These are phyloP conservation scores for Chrysaora quinquecirrha DNA, from an alignment of 30 jellyfish, hydroid and myxozoan species.

Conservation along the genomic window DNA sequence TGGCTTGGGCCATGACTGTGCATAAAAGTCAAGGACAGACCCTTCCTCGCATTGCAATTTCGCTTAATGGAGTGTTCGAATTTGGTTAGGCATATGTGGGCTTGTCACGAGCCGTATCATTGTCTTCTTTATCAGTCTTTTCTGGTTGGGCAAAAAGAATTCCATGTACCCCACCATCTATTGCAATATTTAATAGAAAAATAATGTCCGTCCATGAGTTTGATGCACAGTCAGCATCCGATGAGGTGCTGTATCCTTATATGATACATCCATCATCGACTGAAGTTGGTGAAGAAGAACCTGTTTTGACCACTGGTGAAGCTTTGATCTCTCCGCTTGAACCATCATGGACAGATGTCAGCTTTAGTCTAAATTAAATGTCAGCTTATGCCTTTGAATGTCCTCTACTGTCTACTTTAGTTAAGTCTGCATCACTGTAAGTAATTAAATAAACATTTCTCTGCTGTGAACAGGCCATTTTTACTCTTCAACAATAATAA, in stretches of 20 bases:
- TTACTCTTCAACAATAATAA: too few species aligned
- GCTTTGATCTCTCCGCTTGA: too few species aligned
- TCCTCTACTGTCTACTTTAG: too few species aligned
- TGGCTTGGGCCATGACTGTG: conserved; percentile 6
- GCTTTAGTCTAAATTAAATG: too few species aligned
- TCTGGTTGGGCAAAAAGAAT: not conserved
- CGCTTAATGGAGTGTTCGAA: not conserved
- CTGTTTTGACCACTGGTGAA: too few species aligned
- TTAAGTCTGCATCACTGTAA: too few species aligned
- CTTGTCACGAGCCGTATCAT: not conserved
- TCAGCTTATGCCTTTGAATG: too few species aligned
- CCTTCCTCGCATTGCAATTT: not conserved
- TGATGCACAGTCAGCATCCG: not conserved
- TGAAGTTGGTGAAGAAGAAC: not conserved
- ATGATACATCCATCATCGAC: too few species aligned
- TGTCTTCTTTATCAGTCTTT: not conserved
- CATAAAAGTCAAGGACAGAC: conserved; percentile 24
- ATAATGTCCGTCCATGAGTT: not conserved
- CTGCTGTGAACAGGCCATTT: too few species aligned
- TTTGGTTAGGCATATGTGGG: not conserved
- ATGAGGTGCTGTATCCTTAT: too few species aligned
- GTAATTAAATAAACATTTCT: too few species aligned
- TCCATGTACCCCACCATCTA: not conserved
- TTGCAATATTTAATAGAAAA: not conserved
- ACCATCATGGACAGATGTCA: too few species aligned